Percentiles rank a stretch among this genome's conserved stretches.
Evolutionary conservation across 2,113 vertebrate species (phyloP).

Genomic region (Corythoichthys intestinalis): DNA sequence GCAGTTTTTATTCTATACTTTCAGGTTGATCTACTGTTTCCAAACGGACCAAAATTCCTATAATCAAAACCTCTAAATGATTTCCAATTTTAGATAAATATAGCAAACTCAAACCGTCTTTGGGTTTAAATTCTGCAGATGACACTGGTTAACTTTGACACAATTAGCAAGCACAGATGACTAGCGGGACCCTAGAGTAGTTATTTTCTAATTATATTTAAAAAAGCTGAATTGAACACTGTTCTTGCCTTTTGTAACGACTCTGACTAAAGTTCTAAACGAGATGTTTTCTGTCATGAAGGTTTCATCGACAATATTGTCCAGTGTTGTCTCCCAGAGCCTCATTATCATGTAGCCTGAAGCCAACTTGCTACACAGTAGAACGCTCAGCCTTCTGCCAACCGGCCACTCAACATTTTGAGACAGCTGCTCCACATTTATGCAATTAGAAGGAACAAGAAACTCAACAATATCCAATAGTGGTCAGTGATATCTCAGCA

Average conservation of each 20-base stretch:
- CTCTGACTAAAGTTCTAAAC: constrained; percentile 9
- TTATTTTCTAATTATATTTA: background rate
- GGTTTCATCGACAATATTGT: constrained; percentile 35
- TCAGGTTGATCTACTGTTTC: background rate
- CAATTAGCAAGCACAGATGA: background rate
- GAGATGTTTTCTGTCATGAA: constrained; percentile 21
- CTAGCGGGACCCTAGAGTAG: background rate
- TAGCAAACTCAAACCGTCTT: background rate
- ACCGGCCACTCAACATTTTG: constrained; percentile 47
- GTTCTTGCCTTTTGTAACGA: background rate
- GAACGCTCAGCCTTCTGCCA: constrained; percentile 45
- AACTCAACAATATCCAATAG: constrained; percentile 20
- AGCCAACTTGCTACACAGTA: constrained; percentile 36
- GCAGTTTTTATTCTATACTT: background rate
- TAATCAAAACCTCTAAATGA: background rate
- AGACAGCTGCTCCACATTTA: constrained; percentile 56
- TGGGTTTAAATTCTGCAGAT: background rate
- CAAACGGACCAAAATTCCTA: background rate
- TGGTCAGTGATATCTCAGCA: constrained; percentile 14
- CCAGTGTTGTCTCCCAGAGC: constrained; percentile 31
- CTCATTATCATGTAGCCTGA: constrained; percentile 64
- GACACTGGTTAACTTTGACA: background rate
- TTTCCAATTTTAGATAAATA: background rate
- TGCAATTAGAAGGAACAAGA: constrained; percentile 33
- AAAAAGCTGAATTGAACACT: background rate